Evolutionary conservation across 2,113 vertebrate species (phyloP).

Genomic region (Otocyon megalotis): DNA sequence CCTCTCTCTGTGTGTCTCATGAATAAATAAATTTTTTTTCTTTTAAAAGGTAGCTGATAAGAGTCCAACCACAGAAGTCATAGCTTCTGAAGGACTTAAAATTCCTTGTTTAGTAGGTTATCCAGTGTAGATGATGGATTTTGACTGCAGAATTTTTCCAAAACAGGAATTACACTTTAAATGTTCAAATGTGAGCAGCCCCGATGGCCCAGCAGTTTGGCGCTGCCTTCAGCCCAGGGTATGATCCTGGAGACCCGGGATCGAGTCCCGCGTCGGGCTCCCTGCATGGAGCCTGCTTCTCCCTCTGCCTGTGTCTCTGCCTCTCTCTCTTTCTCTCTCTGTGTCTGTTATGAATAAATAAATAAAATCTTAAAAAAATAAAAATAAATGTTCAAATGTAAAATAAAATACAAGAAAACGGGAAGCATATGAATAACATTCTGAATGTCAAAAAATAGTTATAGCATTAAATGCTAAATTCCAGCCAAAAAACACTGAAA

Average conservation of each 20-base stretch:
- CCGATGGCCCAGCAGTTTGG: no score
- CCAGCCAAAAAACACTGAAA: neutral
- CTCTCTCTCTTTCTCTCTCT: no score
- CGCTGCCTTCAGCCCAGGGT: no score
- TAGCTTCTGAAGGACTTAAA: slow-evolving; percentile 1
- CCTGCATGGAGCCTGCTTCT: no score
- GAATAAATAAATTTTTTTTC: no score
- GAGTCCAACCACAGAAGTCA: neutral
- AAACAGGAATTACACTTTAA: slow-evolving; percentile 40
- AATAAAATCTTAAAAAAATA: no score
- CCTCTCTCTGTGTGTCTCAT: no score
- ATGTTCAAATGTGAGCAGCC: slow-evolving; percentile 15
- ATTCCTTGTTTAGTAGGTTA: neutral
- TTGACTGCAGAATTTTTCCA: neutral
- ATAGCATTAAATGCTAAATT: neutral
- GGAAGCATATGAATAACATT: neutral
- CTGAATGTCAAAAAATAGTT: neutral
- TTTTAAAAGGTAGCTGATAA: neutral
- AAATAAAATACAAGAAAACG: neutral
- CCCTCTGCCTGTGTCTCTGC: no score
- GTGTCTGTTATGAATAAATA: no score
- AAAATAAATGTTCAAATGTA: slow-evolving; percentile 33
- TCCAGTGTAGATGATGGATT: neutral
- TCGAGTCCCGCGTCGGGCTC: no score
- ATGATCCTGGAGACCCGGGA: no score